A percentile compares a stretch with the other conserved stretches of the same genome.
These are phyloP conservation scores for Entomyzon cyanotis DNA, from an alignment of 2,113 vertebrate species.

Conservation along the genomic window DNA sequence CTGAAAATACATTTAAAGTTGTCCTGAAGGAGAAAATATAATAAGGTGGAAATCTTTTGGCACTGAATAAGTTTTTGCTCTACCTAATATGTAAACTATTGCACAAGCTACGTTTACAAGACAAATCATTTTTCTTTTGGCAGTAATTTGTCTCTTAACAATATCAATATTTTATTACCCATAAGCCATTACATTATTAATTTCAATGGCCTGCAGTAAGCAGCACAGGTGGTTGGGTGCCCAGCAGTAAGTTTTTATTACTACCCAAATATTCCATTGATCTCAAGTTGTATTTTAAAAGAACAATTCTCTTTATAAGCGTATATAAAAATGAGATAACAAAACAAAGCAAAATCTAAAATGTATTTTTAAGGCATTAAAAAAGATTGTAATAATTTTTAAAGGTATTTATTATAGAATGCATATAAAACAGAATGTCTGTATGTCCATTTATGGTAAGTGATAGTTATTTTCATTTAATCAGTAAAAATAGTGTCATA, in stretches of 20 bases:
- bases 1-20: not conserved
- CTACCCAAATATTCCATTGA: not conserved
- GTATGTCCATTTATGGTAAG: not conserved
- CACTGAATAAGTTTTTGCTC: not conserved
- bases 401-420: not conserved
- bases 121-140: conserved; percentile 1
- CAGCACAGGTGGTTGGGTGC: not conserved
- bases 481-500: not conserved
- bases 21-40: not conserved
- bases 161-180: conserved; percentile 50
- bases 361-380: not conserved
- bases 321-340: not conserved
- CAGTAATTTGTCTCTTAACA: conserved; percentile 48
- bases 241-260: conserved; percentile 18
- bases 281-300: not conserved
- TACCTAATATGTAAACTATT: not conserved
- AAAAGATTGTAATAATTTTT: not conserved
- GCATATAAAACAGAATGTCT: not conserved
- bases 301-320: not conserved
- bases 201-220: conserved; percentile 15
- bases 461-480: not conserved
- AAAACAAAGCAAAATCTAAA: not conserved
- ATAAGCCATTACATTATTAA: conserved; percentile 53
- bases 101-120: not conserved
- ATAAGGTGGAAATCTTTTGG: not conserved